Percentiles rank a stretch among this genome's conserved stretches.
Evolutionary conservation across 1,140 invertebrate species (phyloP).

Genomic region (Bombus huntii): DNA sequence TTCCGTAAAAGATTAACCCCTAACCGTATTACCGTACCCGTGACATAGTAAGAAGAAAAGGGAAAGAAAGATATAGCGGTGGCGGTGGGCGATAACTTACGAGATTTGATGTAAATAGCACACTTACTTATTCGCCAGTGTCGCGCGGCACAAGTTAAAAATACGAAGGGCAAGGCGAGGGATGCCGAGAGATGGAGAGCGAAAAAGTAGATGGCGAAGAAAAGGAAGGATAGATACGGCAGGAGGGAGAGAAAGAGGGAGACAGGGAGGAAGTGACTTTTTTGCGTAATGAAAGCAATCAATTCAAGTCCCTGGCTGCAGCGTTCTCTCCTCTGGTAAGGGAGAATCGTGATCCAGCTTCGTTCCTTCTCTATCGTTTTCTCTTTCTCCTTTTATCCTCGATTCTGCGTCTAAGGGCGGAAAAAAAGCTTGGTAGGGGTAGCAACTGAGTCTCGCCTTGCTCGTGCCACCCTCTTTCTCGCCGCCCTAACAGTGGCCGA

Average conservation of each 20-base stretch:
- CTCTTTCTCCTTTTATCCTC: slow-evolving; percentile 29
- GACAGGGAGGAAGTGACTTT: slow-evolving; percentile 70
- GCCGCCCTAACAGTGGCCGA: slow-evolving; percentile 64
- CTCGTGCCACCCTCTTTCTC: slow-evolving; percentile 64
- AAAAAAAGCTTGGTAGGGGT: slow-evolving; percentile 56
- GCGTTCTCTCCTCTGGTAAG: slow-evolving; percentile 57
- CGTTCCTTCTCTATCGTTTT: slow-evolving; percentile 44
- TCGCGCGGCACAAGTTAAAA: slow-evolving; percentile 80
- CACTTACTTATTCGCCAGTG: slow-evolving; percentile 79
- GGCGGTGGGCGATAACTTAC: slow-evolving; percentile 76
- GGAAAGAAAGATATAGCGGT: background rate
- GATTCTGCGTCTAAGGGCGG: slow-evolving; percentile 50
- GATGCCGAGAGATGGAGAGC: slow-evolving; percentile 31
- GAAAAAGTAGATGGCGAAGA: slow-evolving; percentile 39
- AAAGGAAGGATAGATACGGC: slow-evolving; percentile 17
- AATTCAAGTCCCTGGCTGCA: slow-evolving; percentile 79
- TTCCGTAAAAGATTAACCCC: slow-evolving; percentile 52
- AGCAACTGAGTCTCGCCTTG: slow-evolving; percentile 64
- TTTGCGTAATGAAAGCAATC: slow-evolving; percentile 83
- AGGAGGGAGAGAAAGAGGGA: slow-evolving; percentile 24
- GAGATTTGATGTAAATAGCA: slow-evolving; percentile 82
- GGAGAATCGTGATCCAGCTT: slow-evolving; percentile 57
- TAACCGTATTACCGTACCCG: slow-evolving; percentile 25
- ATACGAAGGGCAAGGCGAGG: slow-evolving; percentile 73
- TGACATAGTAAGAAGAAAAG: background rate